Base-by-base conservation (phyloP, 2,888 invertebrate species). In the Steinernema hermaphroditum region DNA sequence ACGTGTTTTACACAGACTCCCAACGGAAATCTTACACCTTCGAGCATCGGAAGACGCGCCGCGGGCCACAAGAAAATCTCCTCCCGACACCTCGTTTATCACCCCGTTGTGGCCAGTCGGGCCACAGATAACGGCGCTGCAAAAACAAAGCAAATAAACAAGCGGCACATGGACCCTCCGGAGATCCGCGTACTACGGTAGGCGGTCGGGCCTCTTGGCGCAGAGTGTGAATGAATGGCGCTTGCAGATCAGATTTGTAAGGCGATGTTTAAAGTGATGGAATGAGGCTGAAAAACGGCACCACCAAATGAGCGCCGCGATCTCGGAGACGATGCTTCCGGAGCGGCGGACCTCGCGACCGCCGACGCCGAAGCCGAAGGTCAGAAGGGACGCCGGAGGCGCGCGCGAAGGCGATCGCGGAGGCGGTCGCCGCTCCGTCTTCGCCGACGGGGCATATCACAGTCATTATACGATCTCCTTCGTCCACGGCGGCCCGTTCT, bases 1-100 rank as follows among this genome's bases (percentile, higher is more conserved):
- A 27, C 54, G 54, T 54, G 54, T 54, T 54, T 54, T 54, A 54
- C 54, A 54, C 54, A 54, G 54, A 54, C 24, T 54, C 54, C 22
- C 54, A 54, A 54, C 54, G 14, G 54, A 54, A 54, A 54, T 54
- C 19, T 54, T 54, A 54, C 54, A 54, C 54, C 54, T 54, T 14
- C 1, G 54, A 24, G 54, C 27, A 24, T 22, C 54, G 27, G 19
- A 19, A 49, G 49, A 2, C 19, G 27, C 54, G 54, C 54, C 54
- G 54, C 54, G 54, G 54, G 54, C 54, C 54, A 22, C 49, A 54
- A 24, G 27, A 27, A 54, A 27, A 54, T 54, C 54, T 2, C 46
- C 22, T 46, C 24, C 27, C 27, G 54, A 54, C 54, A 54, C 54
- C 54, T 54, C 54, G 54, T 54, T 24, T 24, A 54, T 54, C 54